Conservation (phyloP, 2,888 invertebrate genomes). For the Ditylenchus weischeri region DNA sequence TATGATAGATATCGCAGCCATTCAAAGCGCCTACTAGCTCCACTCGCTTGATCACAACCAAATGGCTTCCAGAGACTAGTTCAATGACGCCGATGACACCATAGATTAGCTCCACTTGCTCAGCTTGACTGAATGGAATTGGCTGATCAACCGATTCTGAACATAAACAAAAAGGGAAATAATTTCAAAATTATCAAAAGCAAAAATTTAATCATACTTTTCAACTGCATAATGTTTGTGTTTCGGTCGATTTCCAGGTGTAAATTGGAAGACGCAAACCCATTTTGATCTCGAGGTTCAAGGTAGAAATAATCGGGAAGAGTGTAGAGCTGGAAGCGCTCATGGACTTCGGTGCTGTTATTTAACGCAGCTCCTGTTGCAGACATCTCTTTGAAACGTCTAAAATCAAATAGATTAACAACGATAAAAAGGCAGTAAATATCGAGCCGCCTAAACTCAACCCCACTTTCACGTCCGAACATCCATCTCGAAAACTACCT, state of each 20-base stretch:
- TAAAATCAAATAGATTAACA: too few species aligned
- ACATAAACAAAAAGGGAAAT: conserved; percentile 1
- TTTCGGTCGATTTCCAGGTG: conserved; percentile 51
- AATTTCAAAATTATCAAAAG: not conserved
- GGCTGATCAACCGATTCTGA: conserved; percentile 38
- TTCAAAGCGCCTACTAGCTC: conserved; percentile 48
- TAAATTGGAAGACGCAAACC: conserved; percentile 35
- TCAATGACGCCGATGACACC: conserved; percentile 54
- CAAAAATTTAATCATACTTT: not conserved
- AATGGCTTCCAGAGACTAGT: conserved; percentile 47
- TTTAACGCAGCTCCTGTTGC: too few species aligned
- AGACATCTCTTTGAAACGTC: too few species aligned
- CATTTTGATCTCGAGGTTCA: conserved; percentile 50
- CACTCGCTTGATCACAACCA: conserved; percentile 50
- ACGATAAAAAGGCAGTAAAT: too few species aligned
- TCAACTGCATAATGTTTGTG: conserved; percentile 4
- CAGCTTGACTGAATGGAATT: conserved; percentile 49
- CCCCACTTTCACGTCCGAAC: too few species aligned
- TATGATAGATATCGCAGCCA: conserved; percentile 50
- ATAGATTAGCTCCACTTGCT: conserved; percentile 47
- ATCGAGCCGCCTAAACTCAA: too few species aligned
- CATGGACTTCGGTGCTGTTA: not conserved
- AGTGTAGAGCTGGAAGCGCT: conserved; percentile 18
- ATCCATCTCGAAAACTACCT: too few species aligned
- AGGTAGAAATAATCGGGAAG: conserved; percentile 50